These are phyloP conservation scores for Esox lucius DNA, from an alignment of 2,797 vertebrate genomes.

Conservation along the genomic window DNA sequence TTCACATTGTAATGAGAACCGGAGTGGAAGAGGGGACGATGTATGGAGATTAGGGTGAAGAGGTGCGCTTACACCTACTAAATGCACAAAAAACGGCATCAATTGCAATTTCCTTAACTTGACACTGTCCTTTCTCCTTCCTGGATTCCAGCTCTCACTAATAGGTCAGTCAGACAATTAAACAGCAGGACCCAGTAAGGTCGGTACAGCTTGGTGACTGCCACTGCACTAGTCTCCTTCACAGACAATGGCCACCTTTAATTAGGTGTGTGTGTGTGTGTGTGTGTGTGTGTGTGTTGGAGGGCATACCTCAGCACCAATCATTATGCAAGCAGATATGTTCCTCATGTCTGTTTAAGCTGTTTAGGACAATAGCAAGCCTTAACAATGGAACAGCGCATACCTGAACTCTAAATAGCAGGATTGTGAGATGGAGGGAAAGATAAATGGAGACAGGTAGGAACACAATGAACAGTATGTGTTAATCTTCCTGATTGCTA, in stretches of 20 bases:
- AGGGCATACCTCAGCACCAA: conserved; percentile 3
- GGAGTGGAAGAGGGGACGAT: background rate
- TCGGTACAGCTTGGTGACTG: background rate
- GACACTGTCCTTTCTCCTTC: background rate
- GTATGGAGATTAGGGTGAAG: background rate
- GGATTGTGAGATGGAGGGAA: conserved; percentile 48
- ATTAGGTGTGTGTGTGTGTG: background rate
- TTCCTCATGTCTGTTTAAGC: conserved; percentile 37
- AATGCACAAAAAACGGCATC: too few species aligned
- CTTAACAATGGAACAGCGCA: conserved; percentile 33
- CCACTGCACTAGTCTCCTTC: background rate
- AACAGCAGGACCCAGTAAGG: background rate
- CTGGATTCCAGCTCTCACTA: background rate
- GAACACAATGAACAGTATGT: conserved; percentile 41
- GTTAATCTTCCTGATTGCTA: conserved; percentile 24
- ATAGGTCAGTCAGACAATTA: background rate
- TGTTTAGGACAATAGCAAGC: conserved; percentile 29
- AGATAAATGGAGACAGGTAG: conserved; percentile 35
- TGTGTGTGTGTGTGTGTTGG: background rate
- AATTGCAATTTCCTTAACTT: too few species aligned
- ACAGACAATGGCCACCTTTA: background rate
- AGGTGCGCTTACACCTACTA: background rate
- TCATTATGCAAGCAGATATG: conserved; percentile 54
- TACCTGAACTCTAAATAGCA: conserved; percentile 65
- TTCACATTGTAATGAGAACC: background rate